Percentiles rank a stretch among this genome's conserved stretches.
phyloP scores from a whole-genome alignment of 1,140 invertebrate species.

The Scaptomyza graminum region DNA sequence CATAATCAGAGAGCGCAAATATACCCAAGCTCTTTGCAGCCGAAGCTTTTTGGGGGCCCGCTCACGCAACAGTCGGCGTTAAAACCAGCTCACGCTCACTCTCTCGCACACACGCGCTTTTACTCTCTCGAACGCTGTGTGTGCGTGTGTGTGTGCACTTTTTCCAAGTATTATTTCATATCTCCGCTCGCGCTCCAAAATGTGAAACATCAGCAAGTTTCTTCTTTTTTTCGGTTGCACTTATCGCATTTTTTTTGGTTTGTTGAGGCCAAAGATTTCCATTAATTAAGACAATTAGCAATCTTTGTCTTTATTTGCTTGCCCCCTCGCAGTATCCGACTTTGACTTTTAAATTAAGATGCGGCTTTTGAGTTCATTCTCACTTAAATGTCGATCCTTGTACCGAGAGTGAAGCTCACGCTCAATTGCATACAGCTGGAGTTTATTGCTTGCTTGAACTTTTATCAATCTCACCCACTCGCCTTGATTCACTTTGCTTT shows the following conservation, averaged over 20 bases:
- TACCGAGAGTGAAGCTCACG: background rate
- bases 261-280: conserved; percentile 57
- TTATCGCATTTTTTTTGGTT: conserved; percentile 20
- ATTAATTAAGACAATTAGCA: conserved; percentile 68
- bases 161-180: conserved; percentile 50
- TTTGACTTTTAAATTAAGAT: conserved; percentile 34
- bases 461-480: conserved; percentile 9
- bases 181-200: conserved; percentile 40
- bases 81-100: conserved; percentile 26
- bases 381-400: conserved; percentile 9
- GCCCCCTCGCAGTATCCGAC: conserved; percentile 8
- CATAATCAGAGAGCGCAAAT: conserved; percentile 62
- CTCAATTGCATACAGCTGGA: background rate
- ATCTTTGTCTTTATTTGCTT: conserved; percentile 42
- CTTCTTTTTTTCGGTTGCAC: conserved; percentile 9
- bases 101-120: conserved; percentile 20
- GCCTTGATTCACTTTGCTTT: conserved; percentile 23
- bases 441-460: conserved; percentile 8
- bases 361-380: conserved; percentile 6
- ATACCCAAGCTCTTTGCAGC: conserved; percentile 12
- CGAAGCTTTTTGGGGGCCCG: conserved; percentile 34
- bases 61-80: conserved; percentile 49
- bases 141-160: conserved; percentile 12
- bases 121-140: background rate
- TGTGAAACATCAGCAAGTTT: conserved; percentile 38